Base-by-base conservation (phyloP, 2,113 vertebrate genomes). In the Leuciscus idus region DNA sequence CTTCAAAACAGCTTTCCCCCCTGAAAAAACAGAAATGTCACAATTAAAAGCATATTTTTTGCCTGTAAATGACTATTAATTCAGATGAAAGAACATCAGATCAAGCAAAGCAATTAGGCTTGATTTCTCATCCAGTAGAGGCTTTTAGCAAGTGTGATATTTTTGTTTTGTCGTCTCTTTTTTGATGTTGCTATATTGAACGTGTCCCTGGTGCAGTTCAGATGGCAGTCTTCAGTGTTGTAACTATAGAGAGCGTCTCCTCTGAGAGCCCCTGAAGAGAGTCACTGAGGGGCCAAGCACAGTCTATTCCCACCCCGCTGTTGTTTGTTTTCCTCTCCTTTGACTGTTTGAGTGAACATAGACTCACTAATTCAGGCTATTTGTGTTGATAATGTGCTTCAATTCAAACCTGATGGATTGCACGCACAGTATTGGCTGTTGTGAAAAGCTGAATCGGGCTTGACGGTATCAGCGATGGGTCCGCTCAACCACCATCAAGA, bases 191-290 rank as follows among this genome's bases (percentile, higher is more conserved):
- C 62, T 86, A 72, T 85, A 86, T 87, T 87, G 64, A 85, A 89
- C 85, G 84, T 74, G 79, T 89, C 86, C 86, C 85, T 76, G 9
- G 83, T 83, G 86, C 36, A 33, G 86, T 89, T 87, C 19, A 55
- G 57, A 80, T 70, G 28, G 66, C 79, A 85, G 79, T 80, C 57
- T 75, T 80, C 26, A 61, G 73, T 83, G 74, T 75, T 66, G 93
- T 94, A 93, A 93, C 94, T 78, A 94, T 91, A 91, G 92, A 91
- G 93, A 91, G 90, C 88, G 30, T 92, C 91, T 91, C 91, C 88
- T 85, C 89, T 87, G 84, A 89, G 91, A 90, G 85, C 92, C 94
- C 92, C 93, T 85, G 86, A 93, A 93, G 94, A 89, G 90, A 72
- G 84, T 75, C 66, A 80, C 87, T 83, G 85, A 88, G 82, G 85